These are phyloP conservation scores for Lapara coniferarum DNA, from an alignment of 2,888 invertebrate genomes.

Conservation along the genomic window DNA sequence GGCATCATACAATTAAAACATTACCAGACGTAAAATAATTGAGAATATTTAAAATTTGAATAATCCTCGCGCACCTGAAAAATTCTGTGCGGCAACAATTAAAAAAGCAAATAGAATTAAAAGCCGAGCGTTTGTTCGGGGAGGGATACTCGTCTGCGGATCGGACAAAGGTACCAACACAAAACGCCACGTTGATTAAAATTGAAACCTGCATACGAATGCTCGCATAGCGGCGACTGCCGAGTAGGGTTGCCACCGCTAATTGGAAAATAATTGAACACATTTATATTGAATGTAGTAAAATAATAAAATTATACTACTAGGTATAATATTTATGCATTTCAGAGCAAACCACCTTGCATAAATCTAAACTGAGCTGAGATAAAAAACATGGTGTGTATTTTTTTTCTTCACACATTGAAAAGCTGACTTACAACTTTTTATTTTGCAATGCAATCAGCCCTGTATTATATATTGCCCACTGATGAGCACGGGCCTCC, in stretches of 20 bases:
- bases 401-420: too few relatives aligned
- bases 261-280: neutral
- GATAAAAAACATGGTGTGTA: neutral
- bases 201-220: neutral
- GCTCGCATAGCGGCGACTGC: neutral
- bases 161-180: neutral
- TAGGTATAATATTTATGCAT: too few relatives aligned
- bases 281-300: neutral
- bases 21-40: neutral
- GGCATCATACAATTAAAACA: neutral
- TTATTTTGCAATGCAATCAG: too few relatives aligned
- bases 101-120: conserved; percentile 20
- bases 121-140: conserved; percentile 4
- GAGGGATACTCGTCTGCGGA: neutral
- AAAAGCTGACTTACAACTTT: too few relatives aligned
- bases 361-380: neutral
- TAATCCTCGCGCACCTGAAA: neutral
- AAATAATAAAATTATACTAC: too few relatives aligned
- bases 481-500: too few relatives aligned
- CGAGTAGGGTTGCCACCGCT: neutral
- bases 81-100: conserved; percentile 6
- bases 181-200: conserved; percentile 12
- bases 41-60: neutral
- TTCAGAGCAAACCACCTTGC: neutral
- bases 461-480: too few relatives aligned